These are phyloP conservation scores for Aphaenogaster rudis DNA, from an alignment of 1,140 invertebrate genomes.

Conservation along the genomic window DNA sequence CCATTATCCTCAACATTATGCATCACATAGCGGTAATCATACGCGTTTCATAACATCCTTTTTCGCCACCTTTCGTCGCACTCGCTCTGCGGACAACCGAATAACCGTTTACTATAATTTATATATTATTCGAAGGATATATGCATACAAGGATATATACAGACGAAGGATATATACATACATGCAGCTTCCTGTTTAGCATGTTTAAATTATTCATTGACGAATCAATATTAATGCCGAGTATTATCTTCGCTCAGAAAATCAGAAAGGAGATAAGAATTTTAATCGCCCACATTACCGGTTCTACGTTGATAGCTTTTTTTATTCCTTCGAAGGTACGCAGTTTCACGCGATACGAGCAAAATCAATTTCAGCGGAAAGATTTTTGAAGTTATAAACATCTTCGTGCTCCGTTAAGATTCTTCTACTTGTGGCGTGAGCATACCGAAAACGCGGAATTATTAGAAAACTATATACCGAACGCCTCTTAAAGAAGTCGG, in stretches of 20 bases:
- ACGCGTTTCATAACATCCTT: slow-evolving; percentile 3
- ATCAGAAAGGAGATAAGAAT: not conserved
- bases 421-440: not conserved
- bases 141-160: too few relatives aligned
- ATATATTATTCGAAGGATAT: too few relatives aligned
- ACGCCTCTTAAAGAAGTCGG: not conserved
- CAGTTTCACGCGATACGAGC: not conserved
- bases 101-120: too few relatives aligned
- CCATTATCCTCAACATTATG: not conserved
- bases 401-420: not conserved
- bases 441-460: not conserved
- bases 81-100: not conserved
- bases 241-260: not conserved
- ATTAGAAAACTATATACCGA: not conserved
- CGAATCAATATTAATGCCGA: not conserved
- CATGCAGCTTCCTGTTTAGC: not conserved
- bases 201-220: not conserved
- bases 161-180: not conserved
- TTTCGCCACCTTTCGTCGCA: not conserved
- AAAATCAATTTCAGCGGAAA: not conserved
- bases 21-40: not conserved
- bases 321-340: not conserved
- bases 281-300: not conserved
- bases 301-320: not conserved
- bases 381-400: slow-evolving; percentile 9